These are phyloP conservation scores for Meloidogyne floridensis DNA, from an alignment of 1,140 invertebrate species.

Conservation along the genomic window DNA sequence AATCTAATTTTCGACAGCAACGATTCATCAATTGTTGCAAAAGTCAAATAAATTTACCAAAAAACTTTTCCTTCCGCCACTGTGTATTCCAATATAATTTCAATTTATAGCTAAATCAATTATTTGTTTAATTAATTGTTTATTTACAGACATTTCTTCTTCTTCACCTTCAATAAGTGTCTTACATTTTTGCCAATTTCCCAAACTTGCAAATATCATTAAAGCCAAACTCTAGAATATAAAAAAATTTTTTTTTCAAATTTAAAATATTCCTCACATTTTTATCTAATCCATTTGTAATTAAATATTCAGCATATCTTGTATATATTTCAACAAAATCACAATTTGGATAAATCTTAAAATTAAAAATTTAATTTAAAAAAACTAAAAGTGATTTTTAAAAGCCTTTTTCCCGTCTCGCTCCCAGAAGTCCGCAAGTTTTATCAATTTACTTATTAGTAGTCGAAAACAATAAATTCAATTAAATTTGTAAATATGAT, in stretches of 20 bases:
- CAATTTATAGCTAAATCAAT: neutral
- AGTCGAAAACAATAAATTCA: too few relatives aligned
- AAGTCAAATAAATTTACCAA: too few relatives aligned
- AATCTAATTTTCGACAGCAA: too few relatives aligned
- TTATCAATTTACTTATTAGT: too few relatives aligned
- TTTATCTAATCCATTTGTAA: constrained; percentile 21
- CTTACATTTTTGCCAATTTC: constrained; percentile 32
- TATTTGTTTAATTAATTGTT: neutral
- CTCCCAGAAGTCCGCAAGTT: too few relatives aligned
- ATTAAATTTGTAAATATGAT: too few relatives aligned
- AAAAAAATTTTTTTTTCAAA: neutral
- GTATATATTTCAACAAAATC: constrained; percentile 42
- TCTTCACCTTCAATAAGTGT: neutral
- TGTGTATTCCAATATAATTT: neutral
- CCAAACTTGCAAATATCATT: constrained; percentile 33
- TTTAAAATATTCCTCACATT: constrained; percentile 21
- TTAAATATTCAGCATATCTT: constrained; percentile 37
- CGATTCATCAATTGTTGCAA: too few relatives aligned
- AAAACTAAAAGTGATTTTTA: too few relatives aligned
- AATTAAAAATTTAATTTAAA: neutral
- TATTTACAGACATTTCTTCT: neutral
- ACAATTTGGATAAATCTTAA: constrained; percentile 43
- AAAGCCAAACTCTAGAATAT: constrained; percentile 36
- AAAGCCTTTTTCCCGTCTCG: too few relatives aligned
- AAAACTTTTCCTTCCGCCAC: too few relatives aligned